Evolutionary conservation across 2,797 vertebrate species (phyloP), one percentile per base, ranked within the genome.

Genomic region (Phalloptychus januarius): DNA sequence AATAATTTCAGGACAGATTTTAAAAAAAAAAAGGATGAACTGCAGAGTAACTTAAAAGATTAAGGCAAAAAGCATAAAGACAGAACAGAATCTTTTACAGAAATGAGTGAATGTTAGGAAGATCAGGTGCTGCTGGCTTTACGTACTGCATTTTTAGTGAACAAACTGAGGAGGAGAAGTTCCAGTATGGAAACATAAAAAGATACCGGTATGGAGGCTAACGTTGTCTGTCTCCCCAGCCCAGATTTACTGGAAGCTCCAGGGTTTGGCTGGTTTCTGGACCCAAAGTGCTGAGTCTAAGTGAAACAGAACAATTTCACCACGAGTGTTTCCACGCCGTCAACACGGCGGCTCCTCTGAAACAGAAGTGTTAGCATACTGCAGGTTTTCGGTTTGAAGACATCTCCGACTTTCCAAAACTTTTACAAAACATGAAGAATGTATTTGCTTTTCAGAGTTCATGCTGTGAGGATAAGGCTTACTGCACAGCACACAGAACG

Each of bases 141-240:
- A 88, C 72, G 76, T 83, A 87, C 82, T 89, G 89, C 80, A 83
- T 89, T n/a, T 72, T 79, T 94, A 90, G 85, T 83, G 40, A 78
- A 80, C 76, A 86, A 80, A 83, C 56, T 61, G 84, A 93, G 90
- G 75, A 89, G 72, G 76, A 83, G 54, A 63, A 81, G 85, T 91
- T 93, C 89, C 89, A 91, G 88, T 90, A 91, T 93, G 88, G 91
- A 93, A 91, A 80, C 36, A 63, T 71, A 69, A 48, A 74, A 79
- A 86, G 84, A 90, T 96, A 96, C 95, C 94, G 95, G 95, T 92
- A 96, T 95, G 82, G 95, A 96, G 83, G 95, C 93, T 95, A 96
- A 94, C 75, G 93, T 96, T 73, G 88, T 95, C 91, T 94, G 92
- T 91, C 86, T 94, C 87, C 83, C 82, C 90, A 79, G 88, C 79